Evolutionary conservation across 2,113 vertebrate genomes (phyloP).

Genomic region (Tautogolabrus adspersus): DNA sequence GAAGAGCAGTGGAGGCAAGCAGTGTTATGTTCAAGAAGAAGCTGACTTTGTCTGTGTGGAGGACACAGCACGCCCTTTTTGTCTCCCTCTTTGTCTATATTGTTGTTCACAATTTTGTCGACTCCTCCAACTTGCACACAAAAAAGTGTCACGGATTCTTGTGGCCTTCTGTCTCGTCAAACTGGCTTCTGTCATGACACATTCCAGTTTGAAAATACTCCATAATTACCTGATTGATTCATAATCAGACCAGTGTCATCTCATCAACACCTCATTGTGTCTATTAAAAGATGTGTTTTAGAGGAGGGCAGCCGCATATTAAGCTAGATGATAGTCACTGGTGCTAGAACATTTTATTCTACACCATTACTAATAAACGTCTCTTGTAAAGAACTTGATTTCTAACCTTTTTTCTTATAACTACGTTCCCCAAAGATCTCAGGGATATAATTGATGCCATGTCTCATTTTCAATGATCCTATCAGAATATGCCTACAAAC

Average conservation of each 20-base stretch:
- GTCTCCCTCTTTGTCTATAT: not conserved
- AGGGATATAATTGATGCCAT: no score
- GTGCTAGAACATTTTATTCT: no score
- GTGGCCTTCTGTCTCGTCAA: not conserved
- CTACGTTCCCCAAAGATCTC: no score
- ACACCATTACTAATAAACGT: no score
- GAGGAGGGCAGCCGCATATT: not conserved
- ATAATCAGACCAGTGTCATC: not conserved
- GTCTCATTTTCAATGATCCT: no score
- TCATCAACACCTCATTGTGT: not conserved
- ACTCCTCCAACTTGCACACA: not conserved
- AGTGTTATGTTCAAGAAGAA: not conserved
- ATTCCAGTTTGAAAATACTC: constrained; percentile 29
- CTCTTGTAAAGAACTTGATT: no score
- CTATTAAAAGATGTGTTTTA: not conserved
- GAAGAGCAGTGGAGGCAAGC: not conserved
- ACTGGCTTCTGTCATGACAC: constrained; percentile 42
- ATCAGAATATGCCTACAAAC: no score
- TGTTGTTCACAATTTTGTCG: not conserved
- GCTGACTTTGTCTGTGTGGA: not conserved
- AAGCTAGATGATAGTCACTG: not conserved
- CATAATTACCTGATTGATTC: constrained; percentile 21
- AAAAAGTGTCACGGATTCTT: not conserved
- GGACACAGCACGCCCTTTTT: not conserved
- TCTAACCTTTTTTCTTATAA: no score